Percentiles rank a stretch among this genome's conserved stretches.
These are phyloP conservation scores for Falco concolor DNA, from an alignment of 2,797 vertebrate genomes.

Conservation along the genomic window DNA sequence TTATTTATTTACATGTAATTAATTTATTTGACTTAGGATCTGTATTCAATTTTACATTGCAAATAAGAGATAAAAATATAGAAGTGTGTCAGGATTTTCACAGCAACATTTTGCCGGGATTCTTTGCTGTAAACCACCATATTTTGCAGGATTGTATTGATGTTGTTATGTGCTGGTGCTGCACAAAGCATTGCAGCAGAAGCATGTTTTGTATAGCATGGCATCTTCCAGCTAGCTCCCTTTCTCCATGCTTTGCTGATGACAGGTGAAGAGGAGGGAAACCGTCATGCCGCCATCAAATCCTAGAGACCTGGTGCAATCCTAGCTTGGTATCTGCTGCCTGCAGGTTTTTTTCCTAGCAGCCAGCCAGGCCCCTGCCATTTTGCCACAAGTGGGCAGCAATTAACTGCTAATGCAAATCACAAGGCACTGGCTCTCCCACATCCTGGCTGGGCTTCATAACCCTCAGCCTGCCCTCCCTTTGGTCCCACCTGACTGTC, in stretches of 20 bases:
- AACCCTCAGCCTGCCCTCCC: not conserved
- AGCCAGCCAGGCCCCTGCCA: not conserved
- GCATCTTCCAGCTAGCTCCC: not conserved
- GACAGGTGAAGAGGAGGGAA: not conserved
- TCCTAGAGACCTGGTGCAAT: not conserved
- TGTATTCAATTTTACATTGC: not conserved
- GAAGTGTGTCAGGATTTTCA: not conserved
- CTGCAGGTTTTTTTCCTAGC: not conserved
- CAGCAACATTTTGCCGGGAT: not conserved
- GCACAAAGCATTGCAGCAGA: not conserved
- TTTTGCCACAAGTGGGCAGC: slow-evolving; percentile 14
- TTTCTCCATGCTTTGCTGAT: not conserved
- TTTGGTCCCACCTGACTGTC: not conserved
- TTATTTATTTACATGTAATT: not conserved
- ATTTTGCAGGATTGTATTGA: not conserved
- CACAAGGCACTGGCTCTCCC: not conserved
- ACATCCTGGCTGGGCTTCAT: not conserved
- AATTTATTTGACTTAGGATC: not conserved
- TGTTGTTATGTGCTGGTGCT: not conserved
- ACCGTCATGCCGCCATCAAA: fast-evolving
- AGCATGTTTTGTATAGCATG: not conserved
- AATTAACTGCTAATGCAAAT: slow-evolving; percentile 1
- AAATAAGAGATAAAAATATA: not conserved
- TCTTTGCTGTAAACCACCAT: not conserved
- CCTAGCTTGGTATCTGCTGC: not conserved